Base-by-base conservation (phyloP, 2,797 vertebrate species). In the Poeciliopsis infans region DNA sequence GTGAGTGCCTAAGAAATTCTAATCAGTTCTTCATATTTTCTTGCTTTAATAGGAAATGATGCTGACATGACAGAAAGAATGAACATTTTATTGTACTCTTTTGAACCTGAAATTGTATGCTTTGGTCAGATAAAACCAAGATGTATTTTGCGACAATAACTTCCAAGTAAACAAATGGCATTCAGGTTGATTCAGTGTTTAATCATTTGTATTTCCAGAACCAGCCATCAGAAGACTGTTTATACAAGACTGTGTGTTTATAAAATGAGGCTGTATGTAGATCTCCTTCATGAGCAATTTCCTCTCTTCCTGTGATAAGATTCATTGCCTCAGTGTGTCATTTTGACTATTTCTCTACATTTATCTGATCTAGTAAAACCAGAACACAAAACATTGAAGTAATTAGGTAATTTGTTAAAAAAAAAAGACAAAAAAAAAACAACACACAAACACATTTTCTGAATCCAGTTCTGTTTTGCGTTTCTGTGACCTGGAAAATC, bases 221-320 rank as follows among this genome's bases (percentile, higher is more conserved):
- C 39, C 71, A 75, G 74, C 25, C 66, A 76, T 73, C 87, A 88
- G 70, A 83, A 84, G 61, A 70, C 61, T 86, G 82, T 89, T 84
- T 89, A 83, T 91, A 70, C 25, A 70, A 28, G 25, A 7, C 3
- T n/a, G 15, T 7, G 10, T 69, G 20, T 43, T 43, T 70, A 45
- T 70, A 45, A 70, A 70, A 91, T 78, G 55, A 75, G 75, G 64
- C 61, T 61, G 76, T 79, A 61, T 75, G 15, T 90, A 92, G 93
- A 90, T 81, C 79, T 47, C 71, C 88, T 90, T 92, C 93, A 92
- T 91, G 88, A 91, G 79, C 81, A 86, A 94, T 94, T 94, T 93
- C 93, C 88, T 87, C 82, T 82, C 87, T 93, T 95, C 90, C 92
- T 90, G 83, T 81, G 92, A 95, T 95, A 95, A 94, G 85, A 90